A percentile compares a stretch with the other conserved stretches of the same genome.
Evolutionary conservation across 1,140 invertebrate genomes (phyloP).

Genomic region (Lepidurus apus): DNA sequence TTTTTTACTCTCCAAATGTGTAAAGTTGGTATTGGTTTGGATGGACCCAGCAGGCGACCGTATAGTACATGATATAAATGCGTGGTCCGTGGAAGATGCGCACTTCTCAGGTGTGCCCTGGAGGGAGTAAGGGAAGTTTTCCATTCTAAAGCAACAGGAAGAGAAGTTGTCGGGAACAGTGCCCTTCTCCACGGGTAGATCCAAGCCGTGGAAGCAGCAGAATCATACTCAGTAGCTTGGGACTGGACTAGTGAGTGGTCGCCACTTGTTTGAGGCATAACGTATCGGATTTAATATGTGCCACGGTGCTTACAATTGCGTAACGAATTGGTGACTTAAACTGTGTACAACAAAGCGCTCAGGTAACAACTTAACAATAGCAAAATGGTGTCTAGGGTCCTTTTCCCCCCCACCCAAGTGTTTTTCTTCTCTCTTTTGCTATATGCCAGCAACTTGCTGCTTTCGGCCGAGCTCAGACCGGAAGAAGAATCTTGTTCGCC

Average conservation of each 20-base stretch:
- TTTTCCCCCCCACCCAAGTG: background rate
- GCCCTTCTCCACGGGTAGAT: slow-evolving; percentile 11
- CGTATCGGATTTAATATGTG: background rate
- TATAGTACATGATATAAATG: background rate
- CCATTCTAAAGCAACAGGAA: background rate
- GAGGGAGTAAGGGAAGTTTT: background rate
- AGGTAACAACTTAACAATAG: background rate
- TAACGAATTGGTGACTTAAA: background rate
- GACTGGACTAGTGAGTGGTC: slow-evolving; percentile 11
- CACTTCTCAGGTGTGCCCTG: slow-evolving; percentile 11
- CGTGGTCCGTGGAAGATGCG: background rate
- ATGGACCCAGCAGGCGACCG: slow-evolving; percentile 16
- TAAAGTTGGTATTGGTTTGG: background rate
- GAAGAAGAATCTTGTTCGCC: background rate
- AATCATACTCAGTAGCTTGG: slow-evolving; percentile 13
- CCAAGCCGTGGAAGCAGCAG: background rate
- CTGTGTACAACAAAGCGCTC: background rate
- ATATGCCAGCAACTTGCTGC: background rate
- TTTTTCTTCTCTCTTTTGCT: too few relatives aligned
- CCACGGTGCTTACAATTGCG: background rate
- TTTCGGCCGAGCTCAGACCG: background rate
- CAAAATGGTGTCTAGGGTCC: background rate
- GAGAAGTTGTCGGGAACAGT: background rate
- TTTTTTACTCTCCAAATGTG: background rate
- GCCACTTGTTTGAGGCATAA: background rate